Base-by-base conservation (phyloP, 1,140 invertebrate genomes). In the Leptoteleia sp. region DNA sequence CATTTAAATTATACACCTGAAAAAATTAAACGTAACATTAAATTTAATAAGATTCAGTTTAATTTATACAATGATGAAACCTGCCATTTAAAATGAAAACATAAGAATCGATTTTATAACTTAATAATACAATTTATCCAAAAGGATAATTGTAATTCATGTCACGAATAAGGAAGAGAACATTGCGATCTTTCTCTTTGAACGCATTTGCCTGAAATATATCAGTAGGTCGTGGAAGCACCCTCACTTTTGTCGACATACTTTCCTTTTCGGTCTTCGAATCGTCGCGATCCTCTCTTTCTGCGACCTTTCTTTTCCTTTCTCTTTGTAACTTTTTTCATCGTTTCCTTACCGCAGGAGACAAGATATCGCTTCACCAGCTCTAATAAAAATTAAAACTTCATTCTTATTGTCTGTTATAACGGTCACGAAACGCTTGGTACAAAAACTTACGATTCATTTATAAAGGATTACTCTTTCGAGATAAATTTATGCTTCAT, bases 201-300 rank as follows among this genome's bases (percentile, higher is more conserved):
- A 70, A 76, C 72, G 71, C 73, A 70, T 75, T 75, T 45, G 42
- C 4, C 33, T 65, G 79, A 87, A 86, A 85, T 84, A 79, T 87
- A 86, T 84, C 81, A 88, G 79, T 87, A 80, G 87, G 87, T 88
- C 84, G 86, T 77, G 48, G 55, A 77, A 81, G 73, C 73, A 79
- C 65, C 70, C 78, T 84, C 84, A 76, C 81, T 83, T 87, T 84
- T 82, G 62, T 78, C 81, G 85, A 82, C 85, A 85, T 76, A 84
- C 84, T 85, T 87, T 80, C 83, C 84, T 85, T 87, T 82, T 83
- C 72, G 73, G 55, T 79, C 57, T 55, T 76, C 70, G 55, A 68
- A 65, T 55, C 57, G 54, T 75, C 50, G 43, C 17, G 22, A 31
- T 65, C 59, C 55, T 76, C 75, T 82, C 75, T 64, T 79, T 38